Base-by-base conservation (phyloP, 2,113 vertebrate species). In the Shinisaurus crocodilurus region DNA sequence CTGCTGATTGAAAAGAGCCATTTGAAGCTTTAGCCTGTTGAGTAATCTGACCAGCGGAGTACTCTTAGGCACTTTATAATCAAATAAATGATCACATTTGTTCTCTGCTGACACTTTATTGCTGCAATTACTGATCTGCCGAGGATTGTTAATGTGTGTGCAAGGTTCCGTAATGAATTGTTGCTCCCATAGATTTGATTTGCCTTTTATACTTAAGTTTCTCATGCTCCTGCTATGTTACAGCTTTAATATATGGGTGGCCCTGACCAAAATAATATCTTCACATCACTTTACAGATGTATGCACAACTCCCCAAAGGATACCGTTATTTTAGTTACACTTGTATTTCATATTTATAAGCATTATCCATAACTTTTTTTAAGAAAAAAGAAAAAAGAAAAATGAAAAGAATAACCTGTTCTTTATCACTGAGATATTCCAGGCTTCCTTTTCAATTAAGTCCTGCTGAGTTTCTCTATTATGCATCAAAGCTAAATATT, bases 1-100 rank as follows among this genome's bases (percentile, higher is more conserved):
- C 88, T 60, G 80, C 94, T 96, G 95, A 96, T 95, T 96, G 94
- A 95, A 96, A 96, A 95, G 94, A 94, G 96, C 93, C 94, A 94
- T 96, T 94, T 93, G 90, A 93, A 93, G 88, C 82, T 90, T 94
- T 89, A 89, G 89, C 90, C 23, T 0, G 88, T 94, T 93, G 95
- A 95, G 91, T 95, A 95, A 93, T 92, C 91, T 95, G 94, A 93
- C 94, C 95, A 89, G 91, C 89, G 90, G 92, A 93, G 94, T 90
- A 90, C 90, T 96, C 89, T 92, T 84, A 92, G 93, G 94, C 94
- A 95, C 95, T 96, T 96, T 95, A 95, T 95, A 96, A 96, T 95
- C 94, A 96, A 95, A 95, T 93, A 96, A 95, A 93, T 95, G 95
- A 93, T 95, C 91, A 85, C 92, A 94, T 94, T 94, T 89, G 92